A percentile compares a stretch with the other conserved stretches of the same genome.
Conservation (phyloP, 2,113 vertebrate species). For the Nyctereutes procyonoides region DNA sequence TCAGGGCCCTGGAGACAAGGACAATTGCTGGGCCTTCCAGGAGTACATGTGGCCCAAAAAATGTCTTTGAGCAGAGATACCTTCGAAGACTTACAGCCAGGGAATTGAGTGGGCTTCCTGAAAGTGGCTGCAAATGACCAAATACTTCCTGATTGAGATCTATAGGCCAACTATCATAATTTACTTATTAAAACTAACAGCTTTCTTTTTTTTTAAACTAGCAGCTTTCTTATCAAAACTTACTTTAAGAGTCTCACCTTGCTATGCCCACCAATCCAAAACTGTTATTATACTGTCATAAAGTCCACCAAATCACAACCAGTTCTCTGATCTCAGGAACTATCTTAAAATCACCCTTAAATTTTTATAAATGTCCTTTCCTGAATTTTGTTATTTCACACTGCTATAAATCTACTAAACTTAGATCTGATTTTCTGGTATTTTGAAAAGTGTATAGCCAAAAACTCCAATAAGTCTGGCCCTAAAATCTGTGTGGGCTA, state of each 20-base stretch:
- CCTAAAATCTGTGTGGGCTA: background rate
- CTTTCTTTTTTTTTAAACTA: background rate
- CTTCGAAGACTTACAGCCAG: background rate
- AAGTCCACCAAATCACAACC: background rate
- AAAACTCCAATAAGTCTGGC: background rate
- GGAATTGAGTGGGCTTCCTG: background rate
- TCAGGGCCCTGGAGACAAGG: no score
- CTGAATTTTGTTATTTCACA: background rate
- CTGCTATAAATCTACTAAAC: background rate
- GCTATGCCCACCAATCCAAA: background rate
- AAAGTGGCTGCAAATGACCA: background rate
- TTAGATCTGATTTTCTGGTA: background rate
- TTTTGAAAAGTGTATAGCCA: background rate
- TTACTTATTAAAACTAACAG: background rate
- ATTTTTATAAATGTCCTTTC: background rate
- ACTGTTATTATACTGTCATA: background rate
- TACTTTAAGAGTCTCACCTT: background rate
- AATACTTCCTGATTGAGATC: background rate
- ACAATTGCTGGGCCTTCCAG: background rate
- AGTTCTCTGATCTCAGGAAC: background rate
- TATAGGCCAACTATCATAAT: background rate
- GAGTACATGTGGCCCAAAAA: no score
- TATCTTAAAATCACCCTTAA: background rate
- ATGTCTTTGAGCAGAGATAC: background rate
- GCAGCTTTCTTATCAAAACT: background rate